Evolutionary conservation across 2,797 vertebrate species (phyloP).

Genomic region (Tragelaphus oryx): DNA sequence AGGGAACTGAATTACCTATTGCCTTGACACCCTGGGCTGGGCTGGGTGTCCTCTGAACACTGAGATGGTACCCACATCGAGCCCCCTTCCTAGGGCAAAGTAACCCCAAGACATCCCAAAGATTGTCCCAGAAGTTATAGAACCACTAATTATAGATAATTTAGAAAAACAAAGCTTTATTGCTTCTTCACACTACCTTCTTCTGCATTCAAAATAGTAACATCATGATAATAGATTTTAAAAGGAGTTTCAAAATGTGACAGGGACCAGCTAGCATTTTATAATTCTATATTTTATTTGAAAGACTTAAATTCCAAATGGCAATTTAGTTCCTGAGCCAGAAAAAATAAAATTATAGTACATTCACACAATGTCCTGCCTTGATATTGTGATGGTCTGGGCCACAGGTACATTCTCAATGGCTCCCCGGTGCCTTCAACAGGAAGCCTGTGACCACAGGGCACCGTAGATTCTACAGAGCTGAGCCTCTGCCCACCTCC

Average conservation of each 20-base stretch:
- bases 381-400: neutral
- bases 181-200: neutral
- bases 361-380: neutral
- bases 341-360: neutral
- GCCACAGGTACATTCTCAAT: neutral
- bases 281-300: neutral
- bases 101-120: neutral
- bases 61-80: neutral
- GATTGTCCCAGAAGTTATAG: neutral
- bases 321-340: neutral
- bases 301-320: constrained; percentile 24
- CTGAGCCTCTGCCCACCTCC: neutral
- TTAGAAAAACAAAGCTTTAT: neutral
- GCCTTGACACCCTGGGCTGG: accelerated
- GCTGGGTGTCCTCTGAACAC: neutral
- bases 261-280: neutral
- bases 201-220: neutral
- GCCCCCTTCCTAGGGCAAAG: neutral
- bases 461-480: neutral
- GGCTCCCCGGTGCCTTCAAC: neutral
- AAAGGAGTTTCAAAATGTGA: constrained; percentile 6
- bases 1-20: neutral
- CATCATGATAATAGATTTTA: neutral
- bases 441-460: neutral
- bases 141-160: neutral